Evolutionary conservation across 2,888 invertebrate genomes (phyloP).

Genomic region (Caprella mutica): DNA sequence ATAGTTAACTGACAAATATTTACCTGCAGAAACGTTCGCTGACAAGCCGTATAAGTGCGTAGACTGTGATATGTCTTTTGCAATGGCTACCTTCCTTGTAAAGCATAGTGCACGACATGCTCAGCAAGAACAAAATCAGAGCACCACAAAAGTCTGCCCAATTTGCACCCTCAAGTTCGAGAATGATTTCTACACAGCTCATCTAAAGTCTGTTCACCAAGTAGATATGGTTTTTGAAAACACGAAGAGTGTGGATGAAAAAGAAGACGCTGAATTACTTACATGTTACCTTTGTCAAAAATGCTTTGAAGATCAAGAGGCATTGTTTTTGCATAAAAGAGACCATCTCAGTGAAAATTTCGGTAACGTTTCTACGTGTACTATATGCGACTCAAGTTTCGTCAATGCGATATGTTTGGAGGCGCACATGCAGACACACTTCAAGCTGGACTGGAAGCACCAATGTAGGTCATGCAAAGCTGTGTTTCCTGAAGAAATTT

Average conservation of each 20-base stretch:
- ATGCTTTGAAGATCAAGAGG: slow-evolving; percentile 25
- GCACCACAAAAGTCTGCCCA: slow-evolving; percentile 24
- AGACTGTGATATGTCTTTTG: slow-evolving; percentile 32
- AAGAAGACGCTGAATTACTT: slow-evolving; percentile 14
- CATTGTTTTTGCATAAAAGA: slow-evolving; percentile 27
- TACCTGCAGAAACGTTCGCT: slow-evolving; percentile 18
- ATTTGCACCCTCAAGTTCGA: slow-evolving; percentile 27
- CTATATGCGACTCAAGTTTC: slow-evolving; percentile 26
- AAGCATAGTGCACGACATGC: slow-evolving; percentile 32
- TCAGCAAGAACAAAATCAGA: slow-evolving; percentile 20
- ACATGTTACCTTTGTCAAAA: slow-evolving; percentile 27
- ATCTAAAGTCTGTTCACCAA: slow-evolving; percentile 26
- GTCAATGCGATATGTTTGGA: slow-evolving; percentile 32
- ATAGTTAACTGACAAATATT: not conserved
- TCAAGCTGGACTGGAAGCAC: slow-evolving; percentile 23
- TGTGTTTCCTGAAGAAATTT: slow-evolving; percentile 24
- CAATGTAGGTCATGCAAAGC: slow-evolving; percentile 20
- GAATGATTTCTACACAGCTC: slow-evolving; percentile 20
- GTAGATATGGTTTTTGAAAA: slow-evolving; percentile 17
- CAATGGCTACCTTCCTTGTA: slow-evolving; percentile 32
- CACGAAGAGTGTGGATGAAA: slow-evolving; percentile 20
- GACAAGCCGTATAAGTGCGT: slow-evolving; percentile 33
- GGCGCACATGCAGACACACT: slow-evolving; percentile 33
- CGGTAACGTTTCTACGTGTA: slow-evolving; percentile 24
- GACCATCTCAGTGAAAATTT: slow-evolving; percentile 23